Evolutionary conservation across 2,888 invertebrate genomes (phyloP).

Genomic region (Cephus rjabovi): DNA sequence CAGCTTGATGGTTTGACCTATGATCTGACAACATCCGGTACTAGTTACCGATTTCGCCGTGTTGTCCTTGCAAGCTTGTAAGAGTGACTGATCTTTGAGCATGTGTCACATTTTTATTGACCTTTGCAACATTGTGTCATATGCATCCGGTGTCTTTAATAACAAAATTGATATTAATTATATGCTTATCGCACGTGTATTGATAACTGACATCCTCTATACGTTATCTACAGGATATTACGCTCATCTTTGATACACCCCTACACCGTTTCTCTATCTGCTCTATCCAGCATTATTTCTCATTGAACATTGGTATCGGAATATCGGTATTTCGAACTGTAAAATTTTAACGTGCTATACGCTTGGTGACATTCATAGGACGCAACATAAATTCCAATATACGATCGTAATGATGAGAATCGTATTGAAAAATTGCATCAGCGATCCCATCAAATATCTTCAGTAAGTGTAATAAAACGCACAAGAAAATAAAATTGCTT

Average conservation of each 20-base stretch:
- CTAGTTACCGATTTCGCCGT: neutral
- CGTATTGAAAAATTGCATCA: neutral
- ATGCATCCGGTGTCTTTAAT: neutral
- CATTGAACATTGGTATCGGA: neutral
- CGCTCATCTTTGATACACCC: neutral
- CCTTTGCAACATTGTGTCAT: neutral
- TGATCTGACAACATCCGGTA: neutral
- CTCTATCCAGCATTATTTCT: neutral
- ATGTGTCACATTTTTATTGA: neutral
- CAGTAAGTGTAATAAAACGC: neutral
- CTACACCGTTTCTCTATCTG: neutral
- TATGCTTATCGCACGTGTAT: neutral
- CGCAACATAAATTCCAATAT: neutral
- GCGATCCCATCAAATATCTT: neutral
- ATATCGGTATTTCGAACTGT: neutral
- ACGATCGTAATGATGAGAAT: neutral
- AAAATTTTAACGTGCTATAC: neutral
- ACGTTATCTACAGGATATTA: neutral
- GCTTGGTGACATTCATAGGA: neutral
- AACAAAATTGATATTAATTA: neutral
- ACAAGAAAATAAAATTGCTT: neutral
- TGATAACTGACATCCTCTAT: neutral
- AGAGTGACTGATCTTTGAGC: neutral
- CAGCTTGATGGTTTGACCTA: slow-evolving; percentile 2
- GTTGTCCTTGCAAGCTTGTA: neutral